Percentiles rank a stretch among this genome's conserved stretches.
These are phyloP conservation scores for Ligdia adustata DNA, from an alignment of 2,888 invertebrate species.

Conservation along the genomic window DNA sequence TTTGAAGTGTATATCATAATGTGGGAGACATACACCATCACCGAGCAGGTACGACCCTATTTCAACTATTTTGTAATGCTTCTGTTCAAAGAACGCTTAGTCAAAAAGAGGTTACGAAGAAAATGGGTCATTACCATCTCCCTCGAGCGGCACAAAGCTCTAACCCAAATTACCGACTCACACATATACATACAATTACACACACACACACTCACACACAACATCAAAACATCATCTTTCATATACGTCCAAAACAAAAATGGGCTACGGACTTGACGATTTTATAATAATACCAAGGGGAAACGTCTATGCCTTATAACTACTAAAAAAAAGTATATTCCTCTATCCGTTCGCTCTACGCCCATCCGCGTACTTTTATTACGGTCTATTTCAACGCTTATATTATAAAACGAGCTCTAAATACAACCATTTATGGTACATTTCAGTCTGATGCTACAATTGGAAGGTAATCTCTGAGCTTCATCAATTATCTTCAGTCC, in stretches of 20 bases:
- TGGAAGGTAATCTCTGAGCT: conserved; percentile 76
- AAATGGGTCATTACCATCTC: conserved; percentile 32
- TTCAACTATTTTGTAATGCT: background rate
- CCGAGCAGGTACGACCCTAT: background rate
- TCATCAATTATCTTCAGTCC: conserved; percentile 82
- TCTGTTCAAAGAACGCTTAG: conserved; percentile 1
- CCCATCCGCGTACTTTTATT: conserved; percentile 71
- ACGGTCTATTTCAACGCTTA: conserved; percentile 38
- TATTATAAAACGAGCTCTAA: conserved; percentile 37
- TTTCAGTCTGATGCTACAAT: conserved; percentile 33
- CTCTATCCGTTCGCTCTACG: conserved; percentile 68
- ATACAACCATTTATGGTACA: conserved; percentile 28
- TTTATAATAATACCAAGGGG: conserved; percentile 78
- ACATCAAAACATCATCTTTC: conserved; percentile 73
- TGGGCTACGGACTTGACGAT: conserved; percentile 70
- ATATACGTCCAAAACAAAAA: conserved; percentile 64
- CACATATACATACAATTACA: conserved; percentile 41
- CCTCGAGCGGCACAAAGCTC: conserved; percentile 24
- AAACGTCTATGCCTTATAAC: conserved; percentile 50
- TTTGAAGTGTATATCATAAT: too few species aligned
- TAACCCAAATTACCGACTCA: conserved; percentile 26
- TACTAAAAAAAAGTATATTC: conserved; percentile 62
- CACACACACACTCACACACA: conserved; percentile 43
- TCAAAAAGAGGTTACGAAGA: conserved; percentile 23
- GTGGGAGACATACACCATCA: too few species aligned